phyloP scores from a whole-genome alignment of 2,797 vertebrate genomes.

The Synaphobranchus kaupii region DNA sequence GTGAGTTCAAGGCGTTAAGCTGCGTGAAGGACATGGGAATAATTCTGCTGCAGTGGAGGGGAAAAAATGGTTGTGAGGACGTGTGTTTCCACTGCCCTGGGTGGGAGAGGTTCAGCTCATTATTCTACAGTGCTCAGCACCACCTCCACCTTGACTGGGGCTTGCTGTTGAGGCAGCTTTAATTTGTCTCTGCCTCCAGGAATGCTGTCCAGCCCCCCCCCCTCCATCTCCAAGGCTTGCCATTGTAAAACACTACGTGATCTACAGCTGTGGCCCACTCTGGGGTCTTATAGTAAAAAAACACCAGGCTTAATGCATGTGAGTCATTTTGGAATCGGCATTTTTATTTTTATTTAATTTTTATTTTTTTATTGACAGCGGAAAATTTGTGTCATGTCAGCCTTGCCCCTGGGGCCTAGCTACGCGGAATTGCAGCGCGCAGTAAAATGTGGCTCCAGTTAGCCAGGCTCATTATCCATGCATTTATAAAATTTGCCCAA shows the following conservation, averaged over 20 bases:
- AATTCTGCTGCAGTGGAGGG: neutral
- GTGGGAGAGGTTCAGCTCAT: constrained; percentile 16
- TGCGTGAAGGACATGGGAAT: neutral
- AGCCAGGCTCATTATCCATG: constrained; percentile 47
- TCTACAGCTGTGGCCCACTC: constrained; percentile 49
- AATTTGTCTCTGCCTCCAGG: constrained; percentile 39
- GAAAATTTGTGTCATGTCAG: constrained; percentile 64
- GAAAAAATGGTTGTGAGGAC: constrained; percentile 25
- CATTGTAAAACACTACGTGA: constrained; percentile 41
- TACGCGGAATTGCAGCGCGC: constrained; percentile 36
- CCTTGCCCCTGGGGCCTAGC: constrained; percentile 31
- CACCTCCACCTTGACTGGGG: constrained; percentile 20
- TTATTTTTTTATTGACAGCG: constrained; percentile 54
- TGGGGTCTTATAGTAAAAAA: constrained; percentile 43
- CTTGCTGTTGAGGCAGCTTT: constrained; percentile 37
- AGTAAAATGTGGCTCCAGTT: constrained; percentile 62
- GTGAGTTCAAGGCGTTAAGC: neutral
- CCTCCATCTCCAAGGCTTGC: constrained; percentile 18
- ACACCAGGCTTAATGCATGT: constrained; percentile 43
- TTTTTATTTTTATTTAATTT: constrained; percentile 52
- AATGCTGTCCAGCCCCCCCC: constrained; percentile 27
- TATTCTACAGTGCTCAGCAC: neutral
- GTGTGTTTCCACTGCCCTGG: constrained; percentile 12
- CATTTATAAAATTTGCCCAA: constrained; percentile 12
- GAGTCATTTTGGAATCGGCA: constrained; percentile 57